Evolutionary conservation across 2,113 vertebrate genomes (phyloP).

Genomic region (Chauna torquata): DNA sequence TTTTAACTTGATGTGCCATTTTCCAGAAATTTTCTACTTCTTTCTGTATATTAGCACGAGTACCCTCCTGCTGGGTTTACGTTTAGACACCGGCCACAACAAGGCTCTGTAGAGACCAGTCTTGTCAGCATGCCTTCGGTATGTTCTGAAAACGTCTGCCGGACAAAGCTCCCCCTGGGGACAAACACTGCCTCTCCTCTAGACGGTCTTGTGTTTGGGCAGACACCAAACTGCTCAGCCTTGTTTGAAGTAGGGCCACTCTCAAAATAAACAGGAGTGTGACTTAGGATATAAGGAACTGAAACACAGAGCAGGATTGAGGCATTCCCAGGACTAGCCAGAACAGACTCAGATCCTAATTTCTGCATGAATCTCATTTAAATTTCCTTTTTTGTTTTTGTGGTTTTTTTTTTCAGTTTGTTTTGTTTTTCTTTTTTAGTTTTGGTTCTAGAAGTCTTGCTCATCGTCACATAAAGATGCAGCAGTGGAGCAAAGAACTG

Average conservation of each 20-base stretch:
- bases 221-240: neutral
- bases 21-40: neutral
- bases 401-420: neutral
- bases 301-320: neutral
- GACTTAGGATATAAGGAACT: neutral
- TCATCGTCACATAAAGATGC: neutral
- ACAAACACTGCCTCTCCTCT: neutral
- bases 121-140: neutral
- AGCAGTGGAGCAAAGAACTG: neutral
- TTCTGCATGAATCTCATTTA: neutral
- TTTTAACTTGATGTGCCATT: neutral
- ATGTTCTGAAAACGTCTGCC: neutral
- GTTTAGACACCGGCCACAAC: accelerated
- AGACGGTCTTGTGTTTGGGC: accelerated
- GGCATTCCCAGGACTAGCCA: neutral
- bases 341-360: neutral
- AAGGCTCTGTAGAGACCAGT: neutral
- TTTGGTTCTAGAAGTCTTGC: neutral
- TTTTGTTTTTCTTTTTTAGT: neutral
- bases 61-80: neutral
- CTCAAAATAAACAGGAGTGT: neutral
- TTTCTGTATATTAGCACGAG: neutral
- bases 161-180: accelerated
- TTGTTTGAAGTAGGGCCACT: neutral
- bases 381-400: neutral